These are phyloP conservation scores for Orius insidiosus DNA, from an alignment of 1,140 invertebrate genomes.

Conservation along the genomic window DNA sequence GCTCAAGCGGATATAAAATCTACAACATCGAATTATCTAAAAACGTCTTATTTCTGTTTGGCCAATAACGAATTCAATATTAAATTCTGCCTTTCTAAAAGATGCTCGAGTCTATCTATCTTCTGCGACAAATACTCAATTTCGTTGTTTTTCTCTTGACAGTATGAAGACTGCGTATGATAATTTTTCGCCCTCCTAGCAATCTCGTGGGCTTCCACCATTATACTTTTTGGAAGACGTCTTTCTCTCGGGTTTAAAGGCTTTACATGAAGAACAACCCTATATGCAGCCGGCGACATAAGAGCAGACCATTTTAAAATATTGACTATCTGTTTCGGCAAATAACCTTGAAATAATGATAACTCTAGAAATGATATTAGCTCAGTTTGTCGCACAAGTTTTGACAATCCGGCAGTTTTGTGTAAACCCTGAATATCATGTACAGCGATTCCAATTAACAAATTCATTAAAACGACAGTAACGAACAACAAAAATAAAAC, in stretches of 20 bases:
- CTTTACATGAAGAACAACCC: slow-evolving; percentile 58
- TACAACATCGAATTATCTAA: slow-evolving; percentile 21
- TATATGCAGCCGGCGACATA: slow-evolving; percentile 54
- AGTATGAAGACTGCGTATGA: not conserved
- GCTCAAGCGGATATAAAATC: slow-evolving; percentile 71
- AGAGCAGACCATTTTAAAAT: slow-evolving; percentile 53
- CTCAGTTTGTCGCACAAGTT: slow-evolving; percentile 59
- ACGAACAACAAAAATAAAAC: slow-evolving; percentile 56
- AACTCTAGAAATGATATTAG: slow-evolving; percentile 55
- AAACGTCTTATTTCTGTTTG: too few species aligned
- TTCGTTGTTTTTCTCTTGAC: too few species aligned
- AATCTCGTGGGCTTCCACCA: slow-evolving; percentile 54
- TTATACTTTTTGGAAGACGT: slow-evolving; percentile 51
- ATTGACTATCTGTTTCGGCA: slow-evolving; percentile 46
- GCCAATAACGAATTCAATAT: too few species aligned
- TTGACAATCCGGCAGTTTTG: slow-evolving; percentile 54
- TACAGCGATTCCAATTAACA: slow-evolving; percentile 61
- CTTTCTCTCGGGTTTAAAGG: slow-evolving; percentile 64
- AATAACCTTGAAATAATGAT: slow-evolving; percentile 46
- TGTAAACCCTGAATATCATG: slow-evolving; percentile 61
- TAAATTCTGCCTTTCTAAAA: too few species aligned
- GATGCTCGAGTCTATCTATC: too few species aligned
- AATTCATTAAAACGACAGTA: slow-evolving; percentile 65
- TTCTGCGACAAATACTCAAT: too few species aligned
- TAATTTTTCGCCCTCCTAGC: slow-evolving; percentile 33